Conservation (phyloP, 2,888 invertebrate species). For the Lepidocyrtoides sp. region DNA sequence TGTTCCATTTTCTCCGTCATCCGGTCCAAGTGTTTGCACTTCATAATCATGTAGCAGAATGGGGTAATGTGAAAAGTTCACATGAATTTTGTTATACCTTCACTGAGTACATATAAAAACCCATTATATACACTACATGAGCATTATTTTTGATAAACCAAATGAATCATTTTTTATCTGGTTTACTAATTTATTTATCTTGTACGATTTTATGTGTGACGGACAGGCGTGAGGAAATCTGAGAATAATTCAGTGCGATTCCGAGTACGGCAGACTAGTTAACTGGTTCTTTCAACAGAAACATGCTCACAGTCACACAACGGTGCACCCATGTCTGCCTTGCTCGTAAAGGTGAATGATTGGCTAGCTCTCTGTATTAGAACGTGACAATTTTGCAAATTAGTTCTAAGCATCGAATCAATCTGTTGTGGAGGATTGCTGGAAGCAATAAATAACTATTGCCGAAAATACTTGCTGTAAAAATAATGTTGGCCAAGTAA, state of each 20-base stretch:
- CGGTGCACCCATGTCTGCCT: too few species aligned
- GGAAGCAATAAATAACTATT: slow-evolving; percentile 68
- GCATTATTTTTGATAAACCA: not conserved
- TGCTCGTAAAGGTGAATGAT: slow-evolving; percentile 45
- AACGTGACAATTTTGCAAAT: slow-evolving; percentile 77
- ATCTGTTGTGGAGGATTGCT: slow-evolving; percentile 58
- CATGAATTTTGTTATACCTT: not conserved
- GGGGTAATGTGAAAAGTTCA: not conserved
- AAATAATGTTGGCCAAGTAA: slow-evolving; percentile 8
- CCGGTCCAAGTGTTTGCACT: not conserved
- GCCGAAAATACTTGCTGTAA: slow-evolving; percentile 15
- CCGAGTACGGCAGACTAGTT: not conserved
- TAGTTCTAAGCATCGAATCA: slow-evolving; percentile 53
- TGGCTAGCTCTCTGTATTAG: slow-evolving; percentile 25
- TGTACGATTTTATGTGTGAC: slow-evolving; percentile 16
- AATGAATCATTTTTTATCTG: slow-evolving; percentile 66
- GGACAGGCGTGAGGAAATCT: slow-evolving; percentile 51
- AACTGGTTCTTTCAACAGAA: not conserved
- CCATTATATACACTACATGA: not conserved
- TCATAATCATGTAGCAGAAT: not conserved
- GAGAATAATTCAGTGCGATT: slow-evolving; percentile 20
- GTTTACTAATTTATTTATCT: slow-evolving; percentile 39
- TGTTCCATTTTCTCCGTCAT: not conserved
- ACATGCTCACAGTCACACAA: not conserved
- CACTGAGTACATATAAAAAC: too few species aligned